Conservation (phyloP, 2,797 vertebrate genomes). For the Microcaecilia unicolor region DNA sequence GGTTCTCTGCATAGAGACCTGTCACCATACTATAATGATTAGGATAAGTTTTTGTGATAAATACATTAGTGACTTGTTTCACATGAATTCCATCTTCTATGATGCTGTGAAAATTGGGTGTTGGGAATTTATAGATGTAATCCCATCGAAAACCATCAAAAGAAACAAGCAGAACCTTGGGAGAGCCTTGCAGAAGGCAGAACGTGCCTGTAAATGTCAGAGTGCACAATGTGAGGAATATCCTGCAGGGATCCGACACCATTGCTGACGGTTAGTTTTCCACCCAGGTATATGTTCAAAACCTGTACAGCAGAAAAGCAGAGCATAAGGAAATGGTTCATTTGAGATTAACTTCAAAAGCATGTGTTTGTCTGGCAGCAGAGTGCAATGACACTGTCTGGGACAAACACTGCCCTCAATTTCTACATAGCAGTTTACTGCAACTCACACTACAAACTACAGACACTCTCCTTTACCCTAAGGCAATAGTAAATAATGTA, state of each 20-base stretch:
- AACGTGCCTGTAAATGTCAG: constrained; percentile 3
- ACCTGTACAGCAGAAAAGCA: constrained; percentile 35
- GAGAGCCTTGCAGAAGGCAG: constrained; percentile 34
- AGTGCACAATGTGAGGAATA: constrained; percentile 9
- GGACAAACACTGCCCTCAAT: too few relatives aligned
- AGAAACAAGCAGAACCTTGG: constrained; percentile 74
- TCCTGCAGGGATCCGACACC: constrained; percentile 13
- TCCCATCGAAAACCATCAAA: constrained; percentile 93
- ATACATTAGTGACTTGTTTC: constrained; percentile 70
- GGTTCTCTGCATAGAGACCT: constrained; percentile 77
- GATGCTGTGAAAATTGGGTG: constrained; percentile 64
- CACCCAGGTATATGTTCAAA: too few relatives aligned
- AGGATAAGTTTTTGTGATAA: constrained; percentile 83
- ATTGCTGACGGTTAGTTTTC: too few relatives aligned
- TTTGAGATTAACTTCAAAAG: too few relatives aligned
- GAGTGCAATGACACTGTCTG: too few relatives aligned
- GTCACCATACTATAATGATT: constrained; percentile 88
- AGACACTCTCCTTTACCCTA: too few relatives aligned
- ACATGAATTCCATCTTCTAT: constrained; percentile 68
- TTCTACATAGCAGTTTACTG: too few relatives aligned
- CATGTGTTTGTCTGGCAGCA: too few relatives aligned
- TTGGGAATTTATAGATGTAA: constrained; percentile 72
- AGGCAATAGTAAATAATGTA: too few relatives aligned
- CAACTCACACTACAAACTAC: too few relatives aligned
- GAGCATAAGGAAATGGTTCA: too few relatives aligned